Base-by-base conservation (phyloP, 2,797 vertebrate species). In the Bryconaethiops microstoma region DNA sequence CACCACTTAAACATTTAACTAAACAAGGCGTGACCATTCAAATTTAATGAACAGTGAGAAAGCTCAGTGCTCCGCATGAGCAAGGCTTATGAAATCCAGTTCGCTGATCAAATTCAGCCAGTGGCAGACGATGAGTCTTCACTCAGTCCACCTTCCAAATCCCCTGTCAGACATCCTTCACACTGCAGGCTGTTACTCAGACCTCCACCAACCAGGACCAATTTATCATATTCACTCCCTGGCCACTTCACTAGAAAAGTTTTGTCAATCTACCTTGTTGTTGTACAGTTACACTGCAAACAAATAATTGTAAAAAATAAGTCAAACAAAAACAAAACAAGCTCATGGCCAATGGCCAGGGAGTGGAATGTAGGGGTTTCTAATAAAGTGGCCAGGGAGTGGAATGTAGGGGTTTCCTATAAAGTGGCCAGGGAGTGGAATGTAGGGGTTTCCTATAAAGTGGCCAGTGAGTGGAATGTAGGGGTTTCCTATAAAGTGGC, bases 1-100 rank as follows among this genome's bases (percentile, higher is more conserved):
- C 3, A 52, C 45, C 21, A 13, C 29, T 71, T 71, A 71, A 71
- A 52, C 67, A 45, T 69, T 48, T 69, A 45, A 69, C 68, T 21
- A 52, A 54, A 29, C 35, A 71, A 52, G 68, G 45, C 14, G 7
- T 52, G 68, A 52, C 23, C 8, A 71, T 71, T 71, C 50, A 71
- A 71, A 50, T 23, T 52, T 23, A 71, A 71, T 23, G 50, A 23
- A 50, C 21, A 48, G 40, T 48, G 4, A 48, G 13, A 69, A 19
- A 71, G 45, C 62, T 7, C 7, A 14, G 21, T 10, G 4, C 42
- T 70, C 68, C 13, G 19, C 19, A 45, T n/a, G 65, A 69, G 19
- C 21, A 6, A 50, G 21, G 67, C 67, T 69, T 48, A 48, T 69
- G 42, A 69, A 48, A 48, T 23, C 21, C 12, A 69, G 2, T 23